These are phyloP conservation scores for Nesogale talazaci DNA, from an alignment of 2,113 vertebrate genomes.

Conservation along the genomic window DNA sequence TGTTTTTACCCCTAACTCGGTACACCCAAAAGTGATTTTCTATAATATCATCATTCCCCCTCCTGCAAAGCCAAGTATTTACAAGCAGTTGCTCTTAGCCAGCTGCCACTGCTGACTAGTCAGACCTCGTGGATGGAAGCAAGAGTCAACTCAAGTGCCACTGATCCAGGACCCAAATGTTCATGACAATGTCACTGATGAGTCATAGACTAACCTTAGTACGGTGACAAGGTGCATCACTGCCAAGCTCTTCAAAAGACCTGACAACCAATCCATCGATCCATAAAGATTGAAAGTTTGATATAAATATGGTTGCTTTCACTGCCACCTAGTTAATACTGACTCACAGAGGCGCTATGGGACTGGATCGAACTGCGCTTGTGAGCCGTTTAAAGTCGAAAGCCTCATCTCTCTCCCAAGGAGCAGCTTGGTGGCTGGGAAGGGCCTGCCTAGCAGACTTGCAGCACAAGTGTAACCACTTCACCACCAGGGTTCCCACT, in stretches of 20 bases:
- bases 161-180: conserved; percentile 16
- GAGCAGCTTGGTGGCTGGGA: too few species aligned
- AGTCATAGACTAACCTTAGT: not conserved
- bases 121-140: conserved; percentile 21
- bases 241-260: conserved; percentile 54
- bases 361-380: too few species aligned
- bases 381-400: not conserved
- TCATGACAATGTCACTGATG: not conserved
- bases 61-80: not conserved
- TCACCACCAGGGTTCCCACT: not conserved
- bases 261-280: not conserved
- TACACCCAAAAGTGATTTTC: conserved; percentile 23
- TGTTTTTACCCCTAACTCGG: not conserved
- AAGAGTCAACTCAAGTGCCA: not conserved
- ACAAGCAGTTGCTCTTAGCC: not conserved
- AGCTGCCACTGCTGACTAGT: not conserved
- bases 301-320: too few species aligned
- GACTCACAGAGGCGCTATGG: too few species aligned
- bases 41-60: not conserved
- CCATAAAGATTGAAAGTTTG: too few species aligned
- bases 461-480: not conserved
- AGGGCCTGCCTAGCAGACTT: too few species aligned
- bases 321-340: too few species aligned
- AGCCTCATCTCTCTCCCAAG: not conserved
- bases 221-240: not conserved